Evolutionary conservation across 2,888 invertebrate genomes (phyloP), one percentile per base, ranked within the genome.

Genomic region (Euplexia lucipara): DNA sequence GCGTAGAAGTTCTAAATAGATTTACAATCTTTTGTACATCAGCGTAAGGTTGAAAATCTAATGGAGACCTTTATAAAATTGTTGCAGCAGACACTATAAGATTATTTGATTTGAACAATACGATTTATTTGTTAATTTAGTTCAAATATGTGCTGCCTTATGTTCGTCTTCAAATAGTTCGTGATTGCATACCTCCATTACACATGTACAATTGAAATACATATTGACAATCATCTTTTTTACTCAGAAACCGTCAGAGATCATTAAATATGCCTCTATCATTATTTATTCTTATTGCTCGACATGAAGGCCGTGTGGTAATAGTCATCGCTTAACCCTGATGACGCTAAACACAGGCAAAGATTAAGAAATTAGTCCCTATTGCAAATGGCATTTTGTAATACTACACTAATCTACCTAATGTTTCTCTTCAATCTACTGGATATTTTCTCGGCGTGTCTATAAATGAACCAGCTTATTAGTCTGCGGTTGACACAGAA

Each of bases 151-250:
- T 30, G 14, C 34, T n/a, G 18, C 57, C 54, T 61, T 47, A 32
- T 53, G 49, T 64, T 66, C 58, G 34, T 30, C 34, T 61, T 53
- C 63, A 69, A 79, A 75, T 66, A 78, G 35, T 54, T 32, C 51
- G 52, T 59, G 60, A 67, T 77, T 80, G 65, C 52, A 57, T 60
- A 57, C 59, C 18, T 34, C 22, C 35, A 60, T 57, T 65, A 71
- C 52, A 70, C 48, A 53, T 74, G 59, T 78, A 59, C 22, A 42
- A 18, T 59, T 32, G 4, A 34, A 59, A 48, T 48, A 69, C 69
- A 80, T 73, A 80, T 80, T 78, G 54, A 49, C 60, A 63, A 63
- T 66, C 60, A 52, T 72, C 16, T 79, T 79, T 79, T 79, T 69
- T 66, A 51, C 74, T 35, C 48, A 49, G 60, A 66, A 78, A 59